Evolutionary conservation across 1,140 invertebrate genomes (phyloP).

Genomic region (Neuroterus valhalla): DNA sequence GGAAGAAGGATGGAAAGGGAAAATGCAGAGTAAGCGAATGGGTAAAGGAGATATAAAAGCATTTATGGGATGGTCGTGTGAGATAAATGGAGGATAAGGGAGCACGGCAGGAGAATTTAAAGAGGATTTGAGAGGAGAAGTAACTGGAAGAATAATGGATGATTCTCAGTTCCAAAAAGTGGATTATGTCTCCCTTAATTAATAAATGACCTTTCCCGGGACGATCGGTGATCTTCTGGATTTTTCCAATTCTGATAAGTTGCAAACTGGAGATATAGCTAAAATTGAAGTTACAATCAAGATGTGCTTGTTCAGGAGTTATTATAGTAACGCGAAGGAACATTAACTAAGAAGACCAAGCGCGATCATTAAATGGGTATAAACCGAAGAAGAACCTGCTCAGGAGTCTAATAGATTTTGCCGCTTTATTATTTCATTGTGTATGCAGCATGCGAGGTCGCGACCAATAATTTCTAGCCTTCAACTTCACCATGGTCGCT

Average conservation of each 20-base stretch:
- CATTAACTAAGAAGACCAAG: conserved; percentile 46
- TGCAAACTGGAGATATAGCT: background rate
- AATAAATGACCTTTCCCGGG: background rate
- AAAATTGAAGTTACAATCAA: conserved; percentile 5
- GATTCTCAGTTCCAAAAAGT: background rate
- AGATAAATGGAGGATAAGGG: too few relatives aligned
- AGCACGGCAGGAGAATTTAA: too few relatives aligned
- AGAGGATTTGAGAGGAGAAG: too few relatives aligned
- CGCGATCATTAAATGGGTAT: conserved; percentile 63
- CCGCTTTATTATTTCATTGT: conserved; percentile 69
- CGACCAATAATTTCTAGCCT: conserved; percentile 59
- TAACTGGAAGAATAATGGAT: too few relatives aligned
- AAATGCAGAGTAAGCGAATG: too few relatives aligned
- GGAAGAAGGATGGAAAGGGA: too few relatives aligned
- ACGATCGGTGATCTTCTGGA: background rate
- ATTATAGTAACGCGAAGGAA: conserved; percentile 32
- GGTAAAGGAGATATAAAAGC: too few relatives aligned
- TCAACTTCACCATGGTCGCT: conserved; percentile 51
- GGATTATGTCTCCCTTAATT: background rate
- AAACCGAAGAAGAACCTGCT: conserved; percentile 58
- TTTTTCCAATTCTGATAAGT: background rate
- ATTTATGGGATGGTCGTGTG: too few relatives aligned
- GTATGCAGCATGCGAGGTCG: conserved; percentile 65
- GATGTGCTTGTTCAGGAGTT: background rate
- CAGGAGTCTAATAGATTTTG: conserved; percentile 68